A percentile compares a stretch with the other conserved stretches of the same genome.
These are phyloP conservation scores for Nanorana parkeri DNA, from an alignment of 2,113 vertebrate genomes.

Conservation along the genomic window DNA sequence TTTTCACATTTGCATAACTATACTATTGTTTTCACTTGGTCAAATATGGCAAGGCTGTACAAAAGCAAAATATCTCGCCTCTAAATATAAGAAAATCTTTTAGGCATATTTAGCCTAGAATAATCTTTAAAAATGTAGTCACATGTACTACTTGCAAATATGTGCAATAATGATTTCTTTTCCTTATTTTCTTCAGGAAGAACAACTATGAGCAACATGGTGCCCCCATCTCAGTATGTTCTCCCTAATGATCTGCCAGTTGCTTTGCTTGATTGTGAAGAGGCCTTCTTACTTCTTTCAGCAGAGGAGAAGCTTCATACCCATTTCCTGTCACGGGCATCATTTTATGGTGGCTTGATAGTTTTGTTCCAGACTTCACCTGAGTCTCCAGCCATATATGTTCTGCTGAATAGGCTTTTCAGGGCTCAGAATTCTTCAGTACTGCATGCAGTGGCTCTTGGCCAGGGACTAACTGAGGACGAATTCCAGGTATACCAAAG, in stretches of 20 bases:
- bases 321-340: constrained; percentile 83
- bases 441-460: constrained; percentile 75
- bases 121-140: too few species aligned
- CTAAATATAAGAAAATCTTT: too few species aligned
- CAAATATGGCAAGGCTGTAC: too few species aligned
- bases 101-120: too few species aligned
- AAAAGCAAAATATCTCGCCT: too few species aligned
- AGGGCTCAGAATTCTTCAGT: constrained; percentile 77
- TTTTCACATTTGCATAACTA: too few species aligned
- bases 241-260: constrained; percentile 88
- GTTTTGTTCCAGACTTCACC: constrained; percentile 90
- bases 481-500: constrained; percentile 81
- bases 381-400: constrained; percentile 84
- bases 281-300: constrained; percentile 85
- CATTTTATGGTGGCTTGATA: constrained; percentile 87
- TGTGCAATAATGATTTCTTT: not conserved
- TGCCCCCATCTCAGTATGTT: constrained; percentile 87
- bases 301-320: constrained; percentile 83
- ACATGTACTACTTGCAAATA: too few species aligned
- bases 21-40: too few species aligned
- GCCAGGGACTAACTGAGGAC: constrained; percentile 78
- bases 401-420: constrained; percentile 84
- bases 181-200: constrained; percentile 34
- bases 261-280: constrained; percentile 80
- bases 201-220: constrained; percentile 8